Evolutionary conservation across 2,113 vertebrate genomes (phyloP).

Genomic region (Calonectris borealis): DNA sequence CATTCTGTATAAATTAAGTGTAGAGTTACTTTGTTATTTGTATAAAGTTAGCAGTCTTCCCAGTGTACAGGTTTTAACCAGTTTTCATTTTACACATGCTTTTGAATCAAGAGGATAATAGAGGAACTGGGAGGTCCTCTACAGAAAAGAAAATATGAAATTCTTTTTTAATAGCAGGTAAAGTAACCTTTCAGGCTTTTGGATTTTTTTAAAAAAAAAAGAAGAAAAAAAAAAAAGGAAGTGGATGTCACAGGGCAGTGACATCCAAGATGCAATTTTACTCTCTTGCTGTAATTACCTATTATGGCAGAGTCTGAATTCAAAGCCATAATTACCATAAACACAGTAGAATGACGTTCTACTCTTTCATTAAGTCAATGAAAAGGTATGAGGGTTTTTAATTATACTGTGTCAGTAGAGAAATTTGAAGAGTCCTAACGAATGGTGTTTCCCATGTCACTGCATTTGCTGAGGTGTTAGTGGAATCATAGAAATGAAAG

Average conservation of each 20-base stretch:
- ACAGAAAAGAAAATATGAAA: background rate
- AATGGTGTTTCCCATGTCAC: background rate
- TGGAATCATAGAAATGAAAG: background rate
- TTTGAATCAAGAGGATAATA: background rate
- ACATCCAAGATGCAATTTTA: background rate
- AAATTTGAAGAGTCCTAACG: background rate
- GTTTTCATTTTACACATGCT: background rate
- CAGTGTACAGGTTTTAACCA: rapidly evolving
- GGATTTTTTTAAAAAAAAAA: background rate
- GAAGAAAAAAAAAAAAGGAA: background rate
- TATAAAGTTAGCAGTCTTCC: background rate
- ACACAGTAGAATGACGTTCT: background rate
- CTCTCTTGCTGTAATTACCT: background rate
- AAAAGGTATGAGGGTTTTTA: background rate
- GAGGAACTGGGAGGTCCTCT: background rate
- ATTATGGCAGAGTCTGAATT: background rate
- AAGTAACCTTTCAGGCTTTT: background rate
- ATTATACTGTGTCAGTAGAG: background rate
- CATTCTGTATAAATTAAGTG: background rate
- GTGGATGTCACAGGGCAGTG: background rate
- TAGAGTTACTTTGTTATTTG: background rate
- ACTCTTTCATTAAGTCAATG: background rate
- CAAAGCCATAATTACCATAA: background rate
- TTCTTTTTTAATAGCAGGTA: background rate
- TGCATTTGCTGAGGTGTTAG: background rate